Percentiles rank a stretch among this genome's conserved stretches.
phyloP scores from a whole-genome alignment of 2,797 vertebrate genomes.

The Sparidentex hasta region DNA sequence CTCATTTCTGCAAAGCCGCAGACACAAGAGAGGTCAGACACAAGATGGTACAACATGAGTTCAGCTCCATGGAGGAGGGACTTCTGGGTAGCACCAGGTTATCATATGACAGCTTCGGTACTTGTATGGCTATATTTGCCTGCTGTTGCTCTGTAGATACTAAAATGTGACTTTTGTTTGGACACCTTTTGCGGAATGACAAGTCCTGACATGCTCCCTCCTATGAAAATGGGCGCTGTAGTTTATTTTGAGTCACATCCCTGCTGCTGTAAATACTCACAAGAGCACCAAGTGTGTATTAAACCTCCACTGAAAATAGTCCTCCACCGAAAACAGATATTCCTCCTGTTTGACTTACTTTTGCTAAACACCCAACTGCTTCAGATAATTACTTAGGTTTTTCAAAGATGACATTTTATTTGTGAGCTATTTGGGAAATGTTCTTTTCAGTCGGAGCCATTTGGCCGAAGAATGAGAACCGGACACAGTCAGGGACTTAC shows the following conservation, averaged over 20 bases:
- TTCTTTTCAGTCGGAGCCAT: no score
- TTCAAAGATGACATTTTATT: neutral
- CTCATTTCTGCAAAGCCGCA: conserved; percentile 27
- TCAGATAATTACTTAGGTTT: neutral
- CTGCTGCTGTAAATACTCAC: neutral
- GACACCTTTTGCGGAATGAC: no score
- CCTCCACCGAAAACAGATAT: neutral
- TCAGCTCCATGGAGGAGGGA: neutral
- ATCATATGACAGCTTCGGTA: no score
- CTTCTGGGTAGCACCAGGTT: neutral
- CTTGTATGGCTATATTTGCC: no score
- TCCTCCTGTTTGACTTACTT: neutral
- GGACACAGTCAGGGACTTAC: no score
- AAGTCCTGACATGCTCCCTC: neutral
- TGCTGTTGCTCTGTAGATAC: no score
- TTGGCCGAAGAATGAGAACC: no score
- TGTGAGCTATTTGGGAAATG: no score
- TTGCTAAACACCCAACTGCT: neutral
- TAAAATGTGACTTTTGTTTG: no score
- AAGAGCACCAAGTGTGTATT: neutral
- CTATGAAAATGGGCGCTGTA: no score
- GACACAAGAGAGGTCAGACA: conserved; percentile 46
- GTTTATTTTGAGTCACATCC: neutral
- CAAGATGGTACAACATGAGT: conserved; percentile 5
- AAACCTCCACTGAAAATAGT: neutral